A percentile compares a stretch with the other conserved stretches of the same genome.
phyloP scores from a whole-genome alignment of 2,797 vertebrate species.

The Bucorvus abyssinicus region DNA sequence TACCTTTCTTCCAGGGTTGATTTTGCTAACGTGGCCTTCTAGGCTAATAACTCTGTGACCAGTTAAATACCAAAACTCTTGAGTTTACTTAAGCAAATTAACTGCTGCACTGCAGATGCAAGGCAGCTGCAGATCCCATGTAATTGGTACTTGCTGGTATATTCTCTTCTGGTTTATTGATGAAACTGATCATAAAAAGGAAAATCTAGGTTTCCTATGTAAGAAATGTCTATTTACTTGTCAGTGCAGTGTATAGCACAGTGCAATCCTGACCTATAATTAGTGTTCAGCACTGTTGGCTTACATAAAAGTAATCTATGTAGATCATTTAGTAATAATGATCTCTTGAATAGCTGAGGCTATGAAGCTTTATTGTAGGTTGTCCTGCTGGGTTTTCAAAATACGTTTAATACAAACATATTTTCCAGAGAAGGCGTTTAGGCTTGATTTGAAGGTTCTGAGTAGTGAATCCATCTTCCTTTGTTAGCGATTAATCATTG shows the following conservation, averaged over 20 bases:
- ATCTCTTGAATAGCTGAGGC: background rate
- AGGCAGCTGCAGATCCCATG: background rate
- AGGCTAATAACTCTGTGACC: background rate
- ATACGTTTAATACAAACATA: background rate
- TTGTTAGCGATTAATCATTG: background rate
- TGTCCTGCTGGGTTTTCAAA: background rate
- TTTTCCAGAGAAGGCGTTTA: conserved; percentile 14
- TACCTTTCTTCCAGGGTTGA: background rate
- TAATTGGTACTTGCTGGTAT: background rate
- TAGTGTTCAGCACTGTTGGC: background rate
- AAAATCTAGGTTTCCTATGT: background rate
- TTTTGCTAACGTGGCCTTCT: background rate
- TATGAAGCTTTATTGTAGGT: background rate
- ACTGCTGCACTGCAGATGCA: conserved; percentile 1
- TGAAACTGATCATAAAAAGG: background rate
- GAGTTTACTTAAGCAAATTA: conserved; percentile 22
- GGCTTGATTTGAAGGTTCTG: background rate
- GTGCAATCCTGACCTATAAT: background rate
- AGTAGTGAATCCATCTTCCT: background rate
- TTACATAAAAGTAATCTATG: background rate
- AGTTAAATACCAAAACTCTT: background rate
- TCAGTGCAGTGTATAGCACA: background rate
- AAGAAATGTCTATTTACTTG: background rate
- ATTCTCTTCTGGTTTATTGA: conserved; percentile 3
- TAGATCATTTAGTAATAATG: background rate